phyloP scores from a whole-genome alignment of 2,888 invertebrate species.

The Sesia bembeciformis region DNA sequence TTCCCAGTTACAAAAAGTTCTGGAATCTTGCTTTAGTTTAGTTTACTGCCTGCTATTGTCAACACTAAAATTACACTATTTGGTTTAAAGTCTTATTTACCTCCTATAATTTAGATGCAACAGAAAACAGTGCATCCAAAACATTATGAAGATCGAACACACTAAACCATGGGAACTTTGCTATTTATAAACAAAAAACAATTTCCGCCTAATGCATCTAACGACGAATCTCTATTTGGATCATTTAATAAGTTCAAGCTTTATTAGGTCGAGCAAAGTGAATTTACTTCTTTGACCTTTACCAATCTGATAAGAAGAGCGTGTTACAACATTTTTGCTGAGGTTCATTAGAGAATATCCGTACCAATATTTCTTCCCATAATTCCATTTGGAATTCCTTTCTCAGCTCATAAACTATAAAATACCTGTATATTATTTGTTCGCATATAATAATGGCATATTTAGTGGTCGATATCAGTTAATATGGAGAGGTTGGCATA shows the following conservation, averaged over 20 bases:
- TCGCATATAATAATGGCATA: constrained; percentile 72
- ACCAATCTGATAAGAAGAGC: background rate
- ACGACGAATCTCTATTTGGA: background rate
- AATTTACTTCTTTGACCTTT: background rate
- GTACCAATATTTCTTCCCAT: constrained; percentile 4
- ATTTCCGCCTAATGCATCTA: background rate
- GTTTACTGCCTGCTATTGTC: too few species aligned
- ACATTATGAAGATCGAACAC: too few species aligned
- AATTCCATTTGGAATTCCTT: constrained; percentile 34
- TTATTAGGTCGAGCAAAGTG: background rate
- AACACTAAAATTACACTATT: too few species aligned
- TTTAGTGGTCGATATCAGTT: constrained; percentile 71
- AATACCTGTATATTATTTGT: constrained; percentile 57
- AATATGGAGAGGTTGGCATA: constrained; percentile 67
- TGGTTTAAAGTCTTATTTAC: too few species aligned
- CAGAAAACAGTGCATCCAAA: too few species aligned
- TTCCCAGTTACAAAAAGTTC: too few species aligned
- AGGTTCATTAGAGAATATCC: constrained; percentile 5
- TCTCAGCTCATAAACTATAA: constrained; percentile 46
- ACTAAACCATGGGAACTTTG: too few species aligned
- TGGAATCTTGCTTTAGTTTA: too few species aligned
- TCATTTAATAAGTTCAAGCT: background rate
- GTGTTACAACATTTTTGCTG: background rate
- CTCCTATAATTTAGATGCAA: too few species aligned
- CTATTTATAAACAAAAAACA: too few species aligned